Base-by-base conservation (phyloP, 2,797 vertebrate species). In the Phylloscopus collybita region DNA sequence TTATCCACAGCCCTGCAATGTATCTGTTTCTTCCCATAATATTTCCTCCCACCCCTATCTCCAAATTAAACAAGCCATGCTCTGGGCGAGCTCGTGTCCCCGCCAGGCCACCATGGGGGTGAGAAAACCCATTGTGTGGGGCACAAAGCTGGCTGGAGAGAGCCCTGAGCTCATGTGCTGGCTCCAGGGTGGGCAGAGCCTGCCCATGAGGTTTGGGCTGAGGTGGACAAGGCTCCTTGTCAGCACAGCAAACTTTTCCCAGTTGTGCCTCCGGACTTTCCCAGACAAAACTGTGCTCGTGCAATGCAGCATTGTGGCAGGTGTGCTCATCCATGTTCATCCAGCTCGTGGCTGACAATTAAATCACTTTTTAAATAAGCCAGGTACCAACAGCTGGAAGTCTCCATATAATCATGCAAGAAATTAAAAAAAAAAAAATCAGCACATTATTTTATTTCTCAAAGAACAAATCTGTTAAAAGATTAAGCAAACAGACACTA, bases 51-150 rank as follows among this genome's bases (percentile, higher is more conserved):
- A 11, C 4, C 6, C 16, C 25, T 9, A 1, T 29, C 29, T 29
- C 27, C 2, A 7, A 73, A 32, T 45, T 12, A 30, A n/a, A 42
- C 9, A 19, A 47, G 23, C 22, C 4, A 2, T 3, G 25, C 15
- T 36, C 38, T 0, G 3, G 27, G 56, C 0, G 1, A 72, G 20
- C 17, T 44, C 0, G 0, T 32, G 23, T 22, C 25, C 25, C 42
- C 2, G 9, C 19, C 32, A 23, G 47, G 44, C 36, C 42, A 27
- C 56, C 19, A 10, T 0, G 3, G 49, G 53, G n/a, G 11, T 2
- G 21, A 72, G 40, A 21, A 47, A 27, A 51, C 20, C 47, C 10
- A 21, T 1, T 0, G 3, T 9, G 9, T 5, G 22, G 26, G 23
- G 34, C 0, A 36, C 57, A 26, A 18, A 19, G 30, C 26, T 38